phyloP scores from a whole-genome alignment of 1,140 invertebrate species.

The Euwallacea similis region DNA sequence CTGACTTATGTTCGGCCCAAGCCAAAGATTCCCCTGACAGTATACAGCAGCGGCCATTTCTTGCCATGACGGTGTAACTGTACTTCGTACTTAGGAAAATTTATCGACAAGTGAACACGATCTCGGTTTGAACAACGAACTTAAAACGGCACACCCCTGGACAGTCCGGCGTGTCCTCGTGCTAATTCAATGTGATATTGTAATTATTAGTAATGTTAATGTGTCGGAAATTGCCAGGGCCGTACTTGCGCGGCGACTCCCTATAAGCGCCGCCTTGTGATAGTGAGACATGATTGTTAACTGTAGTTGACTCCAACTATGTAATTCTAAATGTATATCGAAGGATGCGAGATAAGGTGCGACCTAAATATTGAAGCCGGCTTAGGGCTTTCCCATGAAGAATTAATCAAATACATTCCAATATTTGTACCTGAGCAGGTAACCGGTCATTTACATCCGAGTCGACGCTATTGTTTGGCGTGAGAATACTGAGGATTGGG shows the following conservation, averaged over 20 bases:
- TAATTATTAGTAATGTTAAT: conserved; percentile 21
- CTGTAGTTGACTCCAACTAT: conserved; percentile 36
- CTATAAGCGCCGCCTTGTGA: conserved; percentile 33
- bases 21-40: conserved; percentile 55
- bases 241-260: conserved; percentile 1
- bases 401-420: conserved; percentile 38
- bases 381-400: conserved; percentile 7
- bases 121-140: conserved; percentile 37
- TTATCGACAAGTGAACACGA: conserved; percentile 17
- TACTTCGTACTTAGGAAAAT: conserved; percentile 20
- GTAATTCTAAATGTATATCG: conserved; percentile 14
- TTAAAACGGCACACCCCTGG: conserved; percentile 10
- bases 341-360: conserved; percentile 10
- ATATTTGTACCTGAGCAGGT: conserved; percentile 33
- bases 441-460: conserved; percentile 24
- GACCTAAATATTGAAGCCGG: conserved; percentile 14
- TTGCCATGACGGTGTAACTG: conserved; percentile 58
- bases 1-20: conserved; percentile 58
- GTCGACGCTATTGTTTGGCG: conserved; percentile 5
- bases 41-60: conserved; percentile 56
- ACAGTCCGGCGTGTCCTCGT: conserved; percentile 19
- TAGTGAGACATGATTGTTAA: conserved; percentile 41
- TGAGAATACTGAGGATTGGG: conserved; percentile 12
- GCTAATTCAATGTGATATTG: conserved; percentile 32
- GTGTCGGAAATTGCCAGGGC: conserved; percentile 19